These are phyloP conservation scores for Frankliniella intonsa DNA, from an alignment of 2,888 invertebrate species.

Conservation along the genomic window DNA sequence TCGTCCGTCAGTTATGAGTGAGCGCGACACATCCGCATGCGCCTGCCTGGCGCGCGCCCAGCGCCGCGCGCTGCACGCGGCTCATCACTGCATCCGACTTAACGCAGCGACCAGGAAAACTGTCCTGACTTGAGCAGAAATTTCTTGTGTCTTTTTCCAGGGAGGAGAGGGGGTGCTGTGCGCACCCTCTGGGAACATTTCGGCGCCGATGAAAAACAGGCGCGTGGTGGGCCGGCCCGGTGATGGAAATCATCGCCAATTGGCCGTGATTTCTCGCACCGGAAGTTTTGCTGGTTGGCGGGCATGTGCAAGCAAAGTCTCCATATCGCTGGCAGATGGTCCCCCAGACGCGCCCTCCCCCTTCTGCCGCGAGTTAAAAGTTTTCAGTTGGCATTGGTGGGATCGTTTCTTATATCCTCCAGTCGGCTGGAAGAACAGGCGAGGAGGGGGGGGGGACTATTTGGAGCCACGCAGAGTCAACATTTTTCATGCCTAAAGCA, in stretches of 20 bases:
- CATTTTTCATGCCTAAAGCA: constrained; percentile 13
- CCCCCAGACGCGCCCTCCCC: background rate
- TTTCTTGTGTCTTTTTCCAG: too few species aligned
- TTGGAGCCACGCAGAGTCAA: background rate
- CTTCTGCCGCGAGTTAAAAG: background rate
- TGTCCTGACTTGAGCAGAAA: too few species aligned
- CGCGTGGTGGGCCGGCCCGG: too few species aligned
- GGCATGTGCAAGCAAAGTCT: background rate
- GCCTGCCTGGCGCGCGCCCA: background rate
- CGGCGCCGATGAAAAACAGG: too few species aligned
- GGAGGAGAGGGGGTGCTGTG: too few species aligned
- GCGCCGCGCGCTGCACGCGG: background rate
- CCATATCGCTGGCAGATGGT: background rate
- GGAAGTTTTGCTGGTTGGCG: too few species aligned
- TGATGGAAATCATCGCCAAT: too few species aligned
- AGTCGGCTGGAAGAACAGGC: background rate
- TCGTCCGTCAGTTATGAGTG: background rate
- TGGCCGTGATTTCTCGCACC: too few species aligned
- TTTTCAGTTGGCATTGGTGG: background rate
- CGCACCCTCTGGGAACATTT: too few species aligned
- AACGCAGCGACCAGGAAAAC: too few species aligned
- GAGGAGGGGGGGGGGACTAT: background rate
- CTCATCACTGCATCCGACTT: background rate
- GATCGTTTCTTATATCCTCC: background rate
- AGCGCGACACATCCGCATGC: constrained; percentile 3